These are phyloP conservation scores for Siderastrea siderea DNA, from an alignment of 92 coral and sea anemone genomes.

Conservation along the genomic window DNA sequence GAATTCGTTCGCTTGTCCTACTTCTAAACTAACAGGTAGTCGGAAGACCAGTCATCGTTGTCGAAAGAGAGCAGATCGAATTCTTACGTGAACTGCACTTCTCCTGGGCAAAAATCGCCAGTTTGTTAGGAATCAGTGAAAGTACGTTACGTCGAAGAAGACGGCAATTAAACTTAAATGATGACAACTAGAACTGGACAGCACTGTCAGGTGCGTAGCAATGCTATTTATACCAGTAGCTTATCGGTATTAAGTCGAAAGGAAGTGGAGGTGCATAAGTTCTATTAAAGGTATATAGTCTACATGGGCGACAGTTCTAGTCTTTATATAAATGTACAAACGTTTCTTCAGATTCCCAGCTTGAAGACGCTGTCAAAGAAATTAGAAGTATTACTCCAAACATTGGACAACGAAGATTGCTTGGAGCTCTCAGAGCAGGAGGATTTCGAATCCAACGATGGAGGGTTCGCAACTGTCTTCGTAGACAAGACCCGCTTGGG, in stretches of 20 bases:
- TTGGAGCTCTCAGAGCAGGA: slow-evolving; percentile 54
- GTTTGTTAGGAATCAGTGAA: slow-evolving; percentile 60
- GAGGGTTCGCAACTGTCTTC: slow-evolving; percentile 32
- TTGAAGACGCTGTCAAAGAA: slow-evolving; percentile 45
- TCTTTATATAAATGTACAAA: background rate
- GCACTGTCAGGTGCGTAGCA: slow-evolving; percentile 32
- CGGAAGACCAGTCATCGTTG: slow-evolving; percentile 48
- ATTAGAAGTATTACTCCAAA: slow-evolving; percentile 44
- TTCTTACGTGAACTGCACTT: slow-evolving; percentile 61
- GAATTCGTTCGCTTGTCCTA: slow-evolving; percentile 13
- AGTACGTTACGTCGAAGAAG: slow-evolving; percentile 55
- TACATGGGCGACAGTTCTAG: background rate
- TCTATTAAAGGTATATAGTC: background rate
- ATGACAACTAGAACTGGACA: slow-evolving; percentile 36
- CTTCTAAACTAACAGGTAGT: slow-evolving; percentile 12
- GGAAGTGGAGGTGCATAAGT: background rate
- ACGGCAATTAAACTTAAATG: slow-evolving; percentile 32
- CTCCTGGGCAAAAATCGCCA: slow-evolving; percentile 51
- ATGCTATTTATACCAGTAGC: slow-evolving; percentile 20
- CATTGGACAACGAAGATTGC: slow-evolving; percentile 49
- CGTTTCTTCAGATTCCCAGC: slow-evolving; percentile 30
- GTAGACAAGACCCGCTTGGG: slow-evolving; percentile 46
- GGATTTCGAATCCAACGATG: slow-evolving; percentile 46
- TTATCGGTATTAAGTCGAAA: background rate
- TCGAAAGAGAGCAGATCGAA: slow-evolving; percentile 66